Evolutionary conservation across 2,113 vertebrate genomes (phyloP).

Genomic region (Phocoena phocoena): DNA sequence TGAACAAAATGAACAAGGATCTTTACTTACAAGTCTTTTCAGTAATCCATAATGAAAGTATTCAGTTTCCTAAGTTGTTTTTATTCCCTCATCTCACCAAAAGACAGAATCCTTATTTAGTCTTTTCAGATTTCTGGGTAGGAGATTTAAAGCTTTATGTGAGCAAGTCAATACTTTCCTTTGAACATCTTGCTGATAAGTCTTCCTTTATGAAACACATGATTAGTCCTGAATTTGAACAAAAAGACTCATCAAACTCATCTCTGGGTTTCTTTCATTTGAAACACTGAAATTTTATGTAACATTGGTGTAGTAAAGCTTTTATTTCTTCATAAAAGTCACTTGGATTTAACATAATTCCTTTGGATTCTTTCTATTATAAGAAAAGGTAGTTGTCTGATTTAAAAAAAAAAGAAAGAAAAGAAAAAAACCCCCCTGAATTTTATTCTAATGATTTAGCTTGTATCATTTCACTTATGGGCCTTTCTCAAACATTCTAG

Average conservation of each 20-base stretch:
- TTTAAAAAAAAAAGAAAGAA: background rate
- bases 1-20: conserved; percentile 22
- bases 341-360: background rate
- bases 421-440: background rate
- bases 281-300: conserved; percentile 38
- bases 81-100: conserved; percentile 54
- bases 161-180: conserved; percentile 69
- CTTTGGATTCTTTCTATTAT: background rate
- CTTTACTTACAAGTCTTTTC: conserved; percentile 55
- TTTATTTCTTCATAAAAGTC: conserved; percentile 36
- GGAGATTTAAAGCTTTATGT: conserved; percentile 69
- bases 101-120: conserved; percentile 67
- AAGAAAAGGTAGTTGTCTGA: background rate
- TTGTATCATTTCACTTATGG: background rate
- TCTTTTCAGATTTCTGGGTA: conserved; percentile 55
- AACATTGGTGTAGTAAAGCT: background rate
- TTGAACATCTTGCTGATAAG: conserved; percentile 63
- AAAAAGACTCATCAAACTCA: conserved; percentile 35
- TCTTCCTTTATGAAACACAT: conserved; percentile 54
- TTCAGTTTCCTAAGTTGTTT: conserved; percentile 44
- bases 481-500: background rate
- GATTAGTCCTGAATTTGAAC: conserved; percentile 64
- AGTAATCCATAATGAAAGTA: conserved; percentile 44
- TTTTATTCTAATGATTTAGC: conserved; percentile 21
- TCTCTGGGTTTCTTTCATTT: conserved; percentile 55